Percentiles rank a stretch among this genome's conserved stretches.
phyloP scores from a whole-genome alignment of 2,888 invertebrate genomes.

The Plagiodera versicolora region DNA sequence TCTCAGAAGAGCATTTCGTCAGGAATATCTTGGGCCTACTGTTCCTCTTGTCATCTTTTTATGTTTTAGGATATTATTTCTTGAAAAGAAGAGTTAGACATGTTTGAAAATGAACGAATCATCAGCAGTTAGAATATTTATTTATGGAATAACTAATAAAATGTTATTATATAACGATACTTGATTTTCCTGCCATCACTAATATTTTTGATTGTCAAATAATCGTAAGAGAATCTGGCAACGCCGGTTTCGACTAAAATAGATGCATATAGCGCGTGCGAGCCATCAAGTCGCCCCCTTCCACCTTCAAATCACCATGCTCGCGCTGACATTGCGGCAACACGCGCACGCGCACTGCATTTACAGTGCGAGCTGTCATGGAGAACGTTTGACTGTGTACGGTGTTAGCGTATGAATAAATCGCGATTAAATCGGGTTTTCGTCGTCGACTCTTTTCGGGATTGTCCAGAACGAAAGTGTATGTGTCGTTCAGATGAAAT shows the following conservation, averaged over 20 bases:
- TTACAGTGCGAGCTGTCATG: conserved; percentile 51
- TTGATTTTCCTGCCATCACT: too few relatives aligned
- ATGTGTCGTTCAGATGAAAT: conserved; percentile 40
- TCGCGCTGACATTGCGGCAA: conserved; percentile 26
- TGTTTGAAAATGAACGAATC: conserved; percentile 58
- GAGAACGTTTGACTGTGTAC: conserved; percentile 51
- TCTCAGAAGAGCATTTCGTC: conserved; percentile 64
- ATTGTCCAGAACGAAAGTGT: conserved; percentile 40
- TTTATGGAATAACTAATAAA: too few relatives aligned
- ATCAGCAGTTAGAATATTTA: too few relatives aligned
- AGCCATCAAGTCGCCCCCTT: neutral
- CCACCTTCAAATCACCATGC: conserved; percentile 33
- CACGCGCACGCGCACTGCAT: conserved; percentile 29
- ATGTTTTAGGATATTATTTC: conserved; percentile 69
- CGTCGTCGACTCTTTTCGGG: conserved; percentile 45
- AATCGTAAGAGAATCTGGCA: neutral
- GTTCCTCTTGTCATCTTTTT: conserved; percentile 68
- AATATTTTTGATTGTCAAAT: neutral
- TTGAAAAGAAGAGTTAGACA: conserved; percentile 65
- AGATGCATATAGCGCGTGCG: neutral
- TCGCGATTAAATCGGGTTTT: conserved; percentile 49
- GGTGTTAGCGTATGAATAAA: conserved; percentile 52
- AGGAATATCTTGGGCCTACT: conserved; percentile 68
- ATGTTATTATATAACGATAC: too few relatives aligned
- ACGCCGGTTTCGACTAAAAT: too few relatives aligned